These are phyloP conservation scores for Pangasianodon gigas DNA, from an alignment of 2,113 vertebrate species.

Conservation along the genomic window DNA sequence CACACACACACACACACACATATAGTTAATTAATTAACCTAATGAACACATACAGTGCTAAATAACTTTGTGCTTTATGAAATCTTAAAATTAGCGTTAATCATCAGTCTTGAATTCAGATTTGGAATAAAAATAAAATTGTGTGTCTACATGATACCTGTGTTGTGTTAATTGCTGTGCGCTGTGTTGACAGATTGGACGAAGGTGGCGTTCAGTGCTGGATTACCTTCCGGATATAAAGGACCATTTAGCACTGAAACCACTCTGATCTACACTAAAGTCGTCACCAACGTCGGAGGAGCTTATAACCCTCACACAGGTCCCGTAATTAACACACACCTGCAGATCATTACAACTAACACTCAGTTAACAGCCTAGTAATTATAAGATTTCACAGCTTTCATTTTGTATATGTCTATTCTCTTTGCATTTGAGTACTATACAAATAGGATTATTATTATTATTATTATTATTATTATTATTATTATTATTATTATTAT, in stretches of 20 bases:
- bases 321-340: not conserved
- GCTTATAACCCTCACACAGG: conserved; percentile 25
- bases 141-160: not conserved
- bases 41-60: no score
- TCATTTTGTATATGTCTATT: no score
- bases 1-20: no score
- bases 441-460: no score
- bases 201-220: conserved; percentile 26
- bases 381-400: not conserved
- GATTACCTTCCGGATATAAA: not conserved
- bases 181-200: not conserved
- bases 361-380: not conserved
- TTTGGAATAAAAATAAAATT: no score
- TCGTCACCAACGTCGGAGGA: conserved; percentile 12
- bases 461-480: no score
- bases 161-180: not conserved
- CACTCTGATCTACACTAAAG: not conserved
- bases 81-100: no score
- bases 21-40: no score
- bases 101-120: no score
- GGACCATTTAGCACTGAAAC: not conserved
- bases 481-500: no score
- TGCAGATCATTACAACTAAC: not conserved
- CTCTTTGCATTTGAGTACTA: no score
- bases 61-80: no score